Evolutionary conservation across 1,140 invertebrate species (phyloP).

Genomic region (Listronotus oregonensis): DNA sequence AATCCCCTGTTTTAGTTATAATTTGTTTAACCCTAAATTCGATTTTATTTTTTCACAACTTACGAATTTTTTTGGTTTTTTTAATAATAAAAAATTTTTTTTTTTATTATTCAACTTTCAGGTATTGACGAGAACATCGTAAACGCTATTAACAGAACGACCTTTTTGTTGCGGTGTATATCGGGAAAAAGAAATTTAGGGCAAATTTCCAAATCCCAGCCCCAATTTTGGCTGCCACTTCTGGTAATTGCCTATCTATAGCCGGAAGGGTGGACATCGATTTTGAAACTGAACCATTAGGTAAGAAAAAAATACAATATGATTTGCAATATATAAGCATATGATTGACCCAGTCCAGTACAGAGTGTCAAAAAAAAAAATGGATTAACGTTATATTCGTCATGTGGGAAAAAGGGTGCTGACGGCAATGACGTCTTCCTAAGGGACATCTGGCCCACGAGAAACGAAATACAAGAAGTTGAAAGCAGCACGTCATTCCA

Average conservation of each 20-base stretch:
- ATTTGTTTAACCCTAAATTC: no score
- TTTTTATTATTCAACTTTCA: no score
- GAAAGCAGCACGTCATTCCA: constrained; percentile 91
- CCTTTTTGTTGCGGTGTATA: constrained; percentile 91
- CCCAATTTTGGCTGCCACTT: constrained; percentile 96
- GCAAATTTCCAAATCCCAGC: constrained; percentile 91
- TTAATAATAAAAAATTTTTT: no score
- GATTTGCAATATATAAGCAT: no score
- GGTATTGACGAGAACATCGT: constrained; percentile 82
- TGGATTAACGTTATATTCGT: no score
- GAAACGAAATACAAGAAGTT: constrained; percentile 87
- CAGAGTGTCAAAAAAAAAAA: no score
- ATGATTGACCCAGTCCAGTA: no score
- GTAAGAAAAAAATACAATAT: constrained; percentile 52
- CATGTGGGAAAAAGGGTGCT: constrained; percentile 64
- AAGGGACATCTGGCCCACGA: constrained; percentile 92
- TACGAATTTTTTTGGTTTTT: no score
- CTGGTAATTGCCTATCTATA: constrained; percentile 95
- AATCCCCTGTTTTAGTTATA: no score
- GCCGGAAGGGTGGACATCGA: constrained; percentile 94
- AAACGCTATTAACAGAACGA: constrained; percentile 93
- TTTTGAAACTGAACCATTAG: constrained; percentile 74
- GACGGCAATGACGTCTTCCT: constrained; percentile 83
- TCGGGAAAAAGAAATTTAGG: constrained; percentile 98
- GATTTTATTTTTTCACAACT: no score